Evolutionary conservation across 2,888 invertebrate species (phyloP).

Genomic region (Ceriagrion tenellum): DNA sequence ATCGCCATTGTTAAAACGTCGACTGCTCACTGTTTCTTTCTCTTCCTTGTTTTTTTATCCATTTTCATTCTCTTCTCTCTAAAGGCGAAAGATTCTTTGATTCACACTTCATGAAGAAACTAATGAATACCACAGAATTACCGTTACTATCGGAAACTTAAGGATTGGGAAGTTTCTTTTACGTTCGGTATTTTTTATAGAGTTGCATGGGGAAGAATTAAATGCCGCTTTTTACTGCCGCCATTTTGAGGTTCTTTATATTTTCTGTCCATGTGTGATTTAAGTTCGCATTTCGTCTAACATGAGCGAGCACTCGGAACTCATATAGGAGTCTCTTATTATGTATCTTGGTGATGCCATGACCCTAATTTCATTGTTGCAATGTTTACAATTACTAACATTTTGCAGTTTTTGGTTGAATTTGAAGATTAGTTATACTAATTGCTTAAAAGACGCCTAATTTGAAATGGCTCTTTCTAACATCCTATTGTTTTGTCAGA

Average conservation of each 20-base stretch:
- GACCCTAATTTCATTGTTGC: too few relatives aligned
- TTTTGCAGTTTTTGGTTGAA: too few relatives aligned
- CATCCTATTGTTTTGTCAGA: neutral
- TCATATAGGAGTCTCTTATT: too few relatives aligned
- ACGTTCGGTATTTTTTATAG: neutral
- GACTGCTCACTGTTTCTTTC: constrained; percentile 15
- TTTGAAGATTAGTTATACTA: too few relatives aligned
- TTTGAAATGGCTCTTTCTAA: too few relatives aligned
- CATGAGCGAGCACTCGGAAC: too few relatives aligned
- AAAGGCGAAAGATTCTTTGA: neutral
- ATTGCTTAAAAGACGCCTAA: too few relatives aligned
- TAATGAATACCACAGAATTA: neutral
- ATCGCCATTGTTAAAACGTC: constrained; percentile 41
- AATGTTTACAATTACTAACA: too few relatives aligned
- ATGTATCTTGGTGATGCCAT: too few relatives aligned
- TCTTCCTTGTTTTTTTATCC: neutral
- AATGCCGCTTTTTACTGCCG: neutral
- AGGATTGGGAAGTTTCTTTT: neutral
- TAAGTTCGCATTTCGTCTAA: neutral
- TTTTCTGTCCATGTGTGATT: neutral
- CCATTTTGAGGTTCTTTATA: neutral
- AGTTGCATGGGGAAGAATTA: neutral
- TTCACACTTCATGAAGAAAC: neutral
- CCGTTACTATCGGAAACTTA: neutral
- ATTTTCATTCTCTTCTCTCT: neutral